These are phyloP conservation scores for Drosophila phalerata DNA, from an alignment of 2,888 invertebrate species.

Conservation along the genomic window DNA sequence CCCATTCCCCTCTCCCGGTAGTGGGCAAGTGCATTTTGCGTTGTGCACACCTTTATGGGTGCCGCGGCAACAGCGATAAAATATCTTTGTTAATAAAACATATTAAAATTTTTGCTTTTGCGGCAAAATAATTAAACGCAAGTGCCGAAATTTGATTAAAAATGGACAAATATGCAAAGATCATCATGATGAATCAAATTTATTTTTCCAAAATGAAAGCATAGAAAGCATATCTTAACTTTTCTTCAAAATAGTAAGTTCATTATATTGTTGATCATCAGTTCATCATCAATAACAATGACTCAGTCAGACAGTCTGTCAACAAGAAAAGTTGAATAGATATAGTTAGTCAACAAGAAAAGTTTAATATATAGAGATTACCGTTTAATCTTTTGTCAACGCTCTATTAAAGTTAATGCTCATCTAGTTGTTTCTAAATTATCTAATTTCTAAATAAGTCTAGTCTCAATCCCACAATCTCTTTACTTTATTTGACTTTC, in stretches of 20 bases:
- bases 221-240: too few species aligned
- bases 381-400: neutral
- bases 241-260: too few species aligned
- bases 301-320: neutral
- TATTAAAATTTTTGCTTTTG: constrained; percentile 47
- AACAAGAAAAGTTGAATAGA: constrained; percentile 1
- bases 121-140: constrained; percentile 17
- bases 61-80: constrained; percentile 73
- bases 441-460: neutral
- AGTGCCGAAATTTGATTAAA: constrained; percentile 37
- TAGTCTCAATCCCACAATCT: neutral
- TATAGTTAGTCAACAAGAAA: neutral
- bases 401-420: constrained; percentile 1
- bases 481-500: neutral
- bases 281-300: neutral
- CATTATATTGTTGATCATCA: too few species aligned
- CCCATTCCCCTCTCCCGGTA: neutral
- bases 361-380: neutral
- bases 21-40: constrained; percentile 71
- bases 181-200: constrained; percentile 11
- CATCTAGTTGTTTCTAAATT: constrained; percentile 5
- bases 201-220: neutral
- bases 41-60: constrained; percentile 62
- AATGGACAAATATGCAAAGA: constrained; percentile 12
- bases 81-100: constrained; percentile 77